phyloP scores from a whole-genome alignment of 2,888 invertebrate species.

The Trissoscelio sp. region DNA sequence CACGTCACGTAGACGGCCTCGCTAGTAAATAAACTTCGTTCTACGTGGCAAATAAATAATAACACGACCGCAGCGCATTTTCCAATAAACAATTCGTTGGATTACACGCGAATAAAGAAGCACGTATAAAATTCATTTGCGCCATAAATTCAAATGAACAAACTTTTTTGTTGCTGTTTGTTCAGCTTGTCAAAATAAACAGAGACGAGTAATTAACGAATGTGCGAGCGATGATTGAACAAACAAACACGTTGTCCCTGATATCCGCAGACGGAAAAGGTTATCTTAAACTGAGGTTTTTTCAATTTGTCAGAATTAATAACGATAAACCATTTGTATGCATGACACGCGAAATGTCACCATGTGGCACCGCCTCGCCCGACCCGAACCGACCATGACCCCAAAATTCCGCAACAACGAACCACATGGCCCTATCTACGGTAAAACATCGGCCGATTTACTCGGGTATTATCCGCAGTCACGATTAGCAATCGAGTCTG shows the following conservation, averaged over 20 bases:
- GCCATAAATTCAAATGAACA: not conserved
- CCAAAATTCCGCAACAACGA: slow-evolving; percentile 54
- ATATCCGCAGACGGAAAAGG: slow-evolving; percentile 12
- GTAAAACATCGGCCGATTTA: slow-evolving; percentile 43
- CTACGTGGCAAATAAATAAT: slow-evolving; percentile 25
- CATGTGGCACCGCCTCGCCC: slow-evolving; percentile 36
- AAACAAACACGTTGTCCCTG: not conserved
- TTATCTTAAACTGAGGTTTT: slow-evolving; percentile 24
- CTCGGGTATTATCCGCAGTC: slow-evolving; percentile 50
- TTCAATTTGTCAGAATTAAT: slow-evolving; percentile 46
- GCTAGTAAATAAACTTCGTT: not conserved
- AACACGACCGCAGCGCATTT: slow-evolving; percentile 2
- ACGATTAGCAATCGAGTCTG: slow-evolving; percentile 60
- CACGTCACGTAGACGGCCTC: slow-evolving; percentile 8
- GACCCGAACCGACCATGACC: slow-evolving; percentile 53
- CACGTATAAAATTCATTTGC: not conserved
- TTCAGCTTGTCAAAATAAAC: not conserved
- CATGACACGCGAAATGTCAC: slow-evolving; percentile 48
- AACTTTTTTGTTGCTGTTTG: not conserved
- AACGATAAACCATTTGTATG: slow-evolving; percentile 33
- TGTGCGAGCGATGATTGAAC: not conserved
- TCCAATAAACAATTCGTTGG: not conserved
- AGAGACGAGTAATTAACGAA: not conserved
- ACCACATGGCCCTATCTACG: slow-evolving; percentile 54
- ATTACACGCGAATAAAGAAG: not conserved